Conservation (phyloP, 2,888 invertebrate species). For the Ptilodon capucinus region DNA sequence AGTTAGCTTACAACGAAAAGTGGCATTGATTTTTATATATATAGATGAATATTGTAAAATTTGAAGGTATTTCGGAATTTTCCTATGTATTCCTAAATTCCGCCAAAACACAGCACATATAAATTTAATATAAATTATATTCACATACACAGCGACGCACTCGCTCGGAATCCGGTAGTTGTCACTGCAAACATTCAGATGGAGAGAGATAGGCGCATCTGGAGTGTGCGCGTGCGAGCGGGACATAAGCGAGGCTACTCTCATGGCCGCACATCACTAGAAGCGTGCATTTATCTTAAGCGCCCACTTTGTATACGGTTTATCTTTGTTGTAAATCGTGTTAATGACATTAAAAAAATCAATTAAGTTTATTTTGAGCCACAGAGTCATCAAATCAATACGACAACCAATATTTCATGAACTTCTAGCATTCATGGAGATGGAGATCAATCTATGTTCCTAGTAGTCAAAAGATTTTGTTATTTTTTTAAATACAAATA, state of each 20-base stretch:
- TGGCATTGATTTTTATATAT: too few relatives aligned
- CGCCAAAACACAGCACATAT: not conserved
- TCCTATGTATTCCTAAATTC: not conserved
- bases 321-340: slow-evolving; percentile 19
- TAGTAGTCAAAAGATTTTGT: too few relatives aligned
- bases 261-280: slow-evolving; percentile 63
- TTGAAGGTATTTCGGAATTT: not conserved
- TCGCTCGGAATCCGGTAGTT: slow-evolving; percentile 74
- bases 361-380: too few relatives aligned
- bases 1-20: too few relatives aligned
- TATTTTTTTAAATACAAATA: too few relatives aligned
- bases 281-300: slow-evolving; percentile 32
- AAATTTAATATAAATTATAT: not conserved
- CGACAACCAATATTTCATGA: too few relatives aligned
- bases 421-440: too few relatives aligned
- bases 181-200: slow-evolving; percentile 40
- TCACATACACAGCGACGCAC: slow-evolving; percentile 33
- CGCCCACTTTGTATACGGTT: slow-evolving; percentile 20
- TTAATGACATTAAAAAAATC: slow-evolving; percentile 32
- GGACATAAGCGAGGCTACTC: slow-evolving; percentile 69
- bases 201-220: slow-evolving; percentile 48
- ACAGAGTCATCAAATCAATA: too few relatives aligned
- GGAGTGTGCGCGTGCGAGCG: slow-evolving; percentile 41
- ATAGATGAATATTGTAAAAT: not conserved
- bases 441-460: too few relatives aligned